phyloP scores from a whole-genome alignment of 2,113 vertebrate species.

The Emydocephalus ijimae region DNA sequence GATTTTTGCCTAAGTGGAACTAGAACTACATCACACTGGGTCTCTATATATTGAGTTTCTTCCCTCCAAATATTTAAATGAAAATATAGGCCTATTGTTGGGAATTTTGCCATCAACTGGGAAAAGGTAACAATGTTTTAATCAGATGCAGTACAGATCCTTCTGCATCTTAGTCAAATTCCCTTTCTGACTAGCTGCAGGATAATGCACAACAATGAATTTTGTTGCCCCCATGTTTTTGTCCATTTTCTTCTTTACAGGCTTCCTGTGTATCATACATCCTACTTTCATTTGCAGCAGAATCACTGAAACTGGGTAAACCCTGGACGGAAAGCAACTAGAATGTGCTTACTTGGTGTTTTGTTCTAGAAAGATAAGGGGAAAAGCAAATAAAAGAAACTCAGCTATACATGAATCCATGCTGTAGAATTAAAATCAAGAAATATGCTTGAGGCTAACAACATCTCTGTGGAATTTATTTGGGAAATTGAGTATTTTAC shows the following conservation, averaged over 20 bases:
- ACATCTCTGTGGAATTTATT: slow-evolving; percentile 54
- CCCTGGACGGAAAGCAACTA: slow-evolving; percentile 56
- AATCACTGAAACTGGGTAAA: slow-evolving; percentile 55
- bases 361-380: slow-evolving; percentile 64
- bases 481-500: slow-evolving; percentile 54
- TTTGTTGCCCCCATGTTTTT: slow-evolving; percentile 4
- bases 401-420: slow-evolving; percentile 44
- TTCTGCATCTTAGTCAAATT: neutral
- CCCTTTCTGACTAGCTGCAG: neutral
- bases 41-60: neutral
- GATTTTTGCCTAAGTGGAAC: neutral
- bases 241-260: slow-evolving; percentile 27
- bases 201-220: neutral
- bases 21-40: neutral
- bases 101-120: too few species aligned
- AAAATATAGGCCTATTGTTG: neutral
- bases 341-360: slow-evolving; percentile 56
- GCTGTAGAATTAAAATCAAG: slow-evolving; percentile 48
- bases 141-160: neutral
- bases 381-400: slow-evolving; percentile 21
- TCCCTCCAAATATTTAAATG: neutral
- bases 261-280: slow-evolving; percentile 37
- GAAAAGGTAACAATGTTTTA: neutral
- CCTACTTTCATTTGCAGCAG: slow-evolving; percentile 61
- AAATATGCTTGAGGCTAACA: slow-evolving; percentile 48